phyloP scores from a whole-genome alignment of 1,140 invertebrate species.

The Aphaenogaster ashmeadi region DNA sequence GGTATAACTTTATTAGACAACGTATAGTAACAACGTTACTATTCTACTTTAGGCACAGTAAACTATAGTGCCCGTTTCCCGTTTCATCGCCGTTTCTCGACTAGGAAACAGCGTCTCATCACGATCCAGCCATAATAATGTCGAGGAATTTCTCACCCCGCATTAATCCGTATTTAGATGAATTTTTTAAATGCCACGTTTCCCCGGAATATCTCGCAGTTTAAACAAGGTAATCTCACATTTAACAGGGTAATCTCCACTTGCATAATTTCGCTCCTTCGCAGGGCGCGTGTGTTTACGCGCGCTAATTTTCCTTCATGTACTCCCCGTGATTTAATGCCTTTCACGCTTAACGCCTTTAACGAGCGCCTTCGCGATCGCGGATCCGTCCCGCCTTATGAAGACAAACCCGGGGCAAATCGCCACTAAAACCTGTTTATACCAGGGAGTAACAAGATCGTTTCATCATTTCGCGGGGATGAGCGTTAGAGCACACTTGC shows the following conservation, averaged over 20 bases:
- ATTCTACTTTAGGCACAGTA: slow-evolving; percentile 38
- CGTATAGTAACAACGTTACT: slow-evolving; percentile 11
- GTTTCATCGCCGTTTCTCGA: slow-evolving; percentile 29
- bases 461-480: slow-evolving; percentile 32
- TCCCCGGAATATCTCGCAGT: slow-evolving; percentile 29
- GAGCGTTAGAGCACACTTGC: slow-evolving; percentile 19
- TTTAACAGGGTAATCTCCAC: slow-evolving; percentile 27
- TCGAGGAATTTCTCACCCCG: slow-evolving; percentile 32
- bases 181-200: slow-evolving; percentile 29
- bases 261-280: slow-evolving; percentile 1
- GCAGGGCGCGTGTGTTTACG: background rate
- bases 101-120: slow-evolving; percentile 47
- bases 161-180: slow-evolving; percentile 48
- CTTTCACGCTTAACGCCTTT: slow-evolving; percentile 5
- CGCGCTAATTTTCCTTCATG: slow-evolving; percentile 39
- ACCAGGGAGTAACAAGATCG: slow-evolving; percentile 33
- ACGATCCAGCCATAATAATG: slow-evolving; percentile 47
- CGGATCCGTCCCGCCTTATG: slow-evolving; percentile 11
- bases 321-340: slow-evolving; percentile 11
- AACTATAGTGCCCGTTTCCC: slow-evolving; percentile 45
- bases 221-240: slow-evolving; percentile 26
- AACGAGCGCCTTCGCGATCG: slow-evolving; percentile 14
- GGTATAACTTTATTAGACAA: slow-evolving; percentile 46
- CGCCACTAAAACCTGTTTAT: slow-evolving; percentile 38
- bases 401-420: slow-evolving; percentile 41